Percentiles rank a stretch among this genome's conserved stretches.
phyloP scores from a whole-genome alignment of 1,140 invertebrate species.

The Neotoxoptera formosana region DNA sequence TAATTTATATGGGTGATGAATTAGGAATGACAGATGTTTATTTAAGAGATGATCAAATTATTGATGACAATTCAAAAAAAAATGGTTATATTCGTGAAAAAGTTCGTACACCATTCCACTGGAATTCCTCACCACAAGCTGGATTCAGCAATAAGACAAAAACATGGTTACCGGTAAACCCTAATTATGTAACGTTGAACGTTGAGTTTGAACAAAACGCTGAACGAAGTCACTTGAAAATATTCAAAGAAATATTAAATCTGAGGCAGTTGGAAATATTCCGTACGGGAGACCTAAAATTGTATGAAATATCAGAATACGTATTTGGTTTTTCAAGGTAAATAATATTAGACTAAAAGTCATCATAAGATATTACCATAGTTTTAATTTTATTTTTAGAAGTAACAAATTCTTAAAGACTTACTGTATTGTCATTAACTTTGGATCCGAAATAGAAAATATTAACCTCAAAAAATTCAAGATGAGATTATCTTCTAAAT shows the following conservation, averaged over 20 bases:
- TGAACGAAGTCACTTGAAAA: slow-evolving; percentile 65
- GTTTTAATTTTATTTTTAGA: background rate
- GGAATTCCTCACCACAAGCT: slow-evolving; percentile 70
- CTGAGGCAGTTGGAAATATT: slow-evolving; percentile 64
- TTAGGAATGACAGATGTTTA: slow-evolving; percentile 75
- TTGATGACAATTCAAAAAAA: too few relatives aligned
- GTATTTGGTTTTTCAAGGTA: slow-evolving; percentile 57
- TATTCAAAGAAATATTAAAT: slow-evolving; percentile 66
- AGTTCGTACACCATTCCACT: slow-evolving; percentile 76
- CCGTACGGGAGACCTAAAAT: slow-evolving; percentile 63
- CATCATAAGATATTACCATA: too few relatives aligned
- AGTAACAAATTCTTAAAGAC: background rate
- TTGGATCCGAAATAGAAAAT: slow-evolving; percentile 50
- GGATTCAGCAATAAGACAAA: slow-evolving; percentile 70
- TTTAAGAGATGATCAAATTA: slow-evolving; percentile 67
- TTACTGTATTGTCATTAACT: slow-evolving; percentile 53
- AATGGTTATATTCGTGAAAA: slow-evolving; percentile 66
- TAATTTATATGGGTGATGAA: slow-evolving; percentile 81
- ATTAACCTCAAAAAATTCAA: slow-evolving; percentile 35
- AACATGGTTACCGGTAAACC: slow-evolving; percentile 75
- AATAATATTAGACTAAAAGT: background rate
- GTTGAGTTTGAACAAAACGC: slow-evolving; percentile 62
- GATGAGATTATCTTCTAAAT: background rate
- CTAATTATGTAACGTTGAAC: slow-evolving; percentile 67
- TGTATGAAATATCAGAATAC: slow-evolving; percentile 59